phyloP scores from a whole-genome alignment of 64 coral and sea anemone genomes.

The Platygyra sinensis region DNA sequence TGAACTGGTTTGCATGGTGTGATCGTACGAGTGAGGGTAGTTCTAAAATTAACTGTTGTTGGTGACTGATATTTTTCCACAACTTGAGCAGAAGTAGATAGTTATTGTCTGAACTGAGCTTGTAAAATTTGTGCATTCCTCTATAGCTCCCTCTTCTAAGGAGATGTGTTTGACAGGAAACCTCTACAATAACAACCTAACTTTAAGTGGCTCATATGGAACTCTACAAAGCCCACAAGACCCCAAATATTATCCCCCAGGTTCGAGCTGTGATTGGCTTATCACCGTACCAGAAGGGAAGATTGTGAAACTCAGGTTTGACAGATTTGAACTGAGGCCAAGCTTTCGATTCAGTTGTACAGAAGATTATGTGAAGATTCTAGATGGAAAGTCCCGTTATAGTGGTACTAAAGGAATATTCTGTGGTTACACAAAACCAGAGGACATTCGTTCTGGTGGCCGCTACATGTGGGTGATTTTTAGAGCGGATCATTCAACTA shows the following conservation, averaged over 20 bases:
- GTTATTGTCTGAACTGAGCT: no score
- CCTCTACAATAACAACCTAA: slow-evolving; percentile 30
- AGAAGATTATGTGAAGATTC: neutral
- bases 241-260: neutral
- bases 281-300: slow-evolving; percentile 40
- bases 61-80: no score
- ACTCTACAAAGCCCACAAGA: slow-evolving; percentile 19
- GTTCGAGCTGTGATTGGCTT: slow-evolving; percentile 57
- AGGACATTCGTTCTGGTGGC: neutral
- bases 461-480: slow-evolving; percentile 8
- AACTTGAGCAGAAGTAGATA: no score
- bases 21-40: no score
- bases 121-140: neutral
- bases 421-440: neutral
- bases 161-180: neutral
- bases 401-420: neutral
- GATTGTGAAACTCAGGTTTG: slow-evolving; percentile 40
- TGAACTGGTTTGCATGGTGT: no score
- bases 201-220: neutral
- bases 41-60: no score
- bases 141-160: neutral
- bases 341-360: neutral
- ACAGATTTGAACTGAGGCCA: neutral
- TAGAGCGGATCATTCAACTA: neutral
- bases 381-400: neutral